A percentile compares a stretch with the other conserved stretches of the same genome.
Evolutionary conservation across 2,113 vertebrate species (phyloP).

Genomic region (Echinops telfairi): DNA sequence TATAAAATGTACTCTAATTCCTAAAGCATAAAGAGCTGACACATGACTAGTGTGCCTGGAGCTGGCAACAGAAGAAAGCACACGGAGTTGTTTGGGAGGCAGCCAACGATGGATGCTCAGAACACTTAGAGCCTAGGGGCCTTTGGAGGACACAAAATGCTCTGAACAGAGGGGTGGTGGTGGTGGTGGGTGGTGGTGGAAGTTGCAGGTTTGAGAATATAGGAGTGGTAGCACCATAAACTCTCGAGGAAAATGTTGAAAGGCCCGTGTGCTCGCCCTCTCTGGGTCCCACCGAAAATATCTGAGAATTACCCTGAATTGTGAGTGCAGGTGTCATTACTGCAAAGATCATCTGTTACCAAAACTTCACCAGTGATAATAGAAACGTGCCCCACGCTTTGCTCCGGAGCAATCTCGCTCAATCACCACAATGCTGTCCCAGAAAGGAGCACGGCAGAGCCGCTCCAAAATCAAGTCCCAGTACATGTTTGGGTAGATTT

Average conservation of each 20-base stretch:
- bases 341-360: conserved; percentile 74
- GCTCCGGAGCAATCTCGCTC: conserved; percentile 69
- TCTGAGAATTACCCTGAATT: conserved; percentile 70
- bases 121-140: conserved; percentile 4
- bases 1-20: conserved; percentile 63
- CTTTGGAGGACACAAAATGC: background rate
- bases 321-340: conserved; percentile 69
- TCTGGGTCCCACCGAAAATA: conserved; percentile 68
- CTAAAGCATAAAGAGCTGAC: conserved; percentile 70
- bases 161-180: background rate
- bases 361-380: conserved; percentile 61
- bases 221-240: conserved; percentile 48
- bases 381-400: conserved; percentile 66
- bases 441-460: conserved; percentile 19
- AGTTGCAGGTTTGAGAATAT: conserved; percentile 49
- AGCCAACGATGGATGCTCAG: conserved; percentile 63
- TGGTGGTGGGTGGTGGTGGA: no score
- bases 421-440: conserved; percentile 52
- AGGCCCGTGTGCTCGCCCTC: conserved; percentile 53
- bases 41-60: conserved; percentile 71
- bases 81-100: conserved; percentile 58
- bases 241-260: conserved; percentile 72
- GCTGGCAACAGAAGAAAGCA: conserved; percentile 74
- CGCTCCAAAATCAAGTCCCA: conserved; percentile 53
- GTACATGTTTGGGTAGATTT: conserved; percentile 6